Base-by-base conservation (phyloP, 2,113 vertebrate species). In the Cairina moschata region DNA sequence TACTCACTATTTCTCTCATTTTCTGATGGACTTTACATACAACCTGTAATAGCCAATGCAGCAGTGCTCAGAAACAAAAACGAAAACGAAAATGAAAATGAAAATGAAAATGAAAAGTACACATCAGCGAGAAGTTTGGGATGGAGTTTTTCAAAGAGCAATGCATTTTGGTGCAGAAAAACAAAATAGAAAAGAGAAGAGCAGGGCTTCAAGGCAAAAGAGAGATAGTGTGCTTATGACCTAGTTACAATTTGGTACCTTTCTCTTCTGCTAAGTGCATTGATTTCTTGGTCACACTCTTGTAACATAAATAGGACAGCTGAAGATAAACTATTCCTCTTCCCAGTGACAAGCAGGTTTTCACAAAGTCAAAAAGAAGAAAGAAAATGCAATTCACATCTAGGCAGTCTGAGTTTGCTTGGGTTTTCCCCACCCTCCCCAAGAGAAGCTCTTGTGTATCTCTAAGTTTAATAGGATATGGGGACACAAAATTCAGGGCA, bases 241-340 rank as follows among this genome's bases (percentile, higher is more conserved):
- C 96, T 80, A 97, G 80, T 95, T 96, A 82, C 77, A 58, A 23
- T 0, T 0, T 73, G 54, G 66, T 92, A 92, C 91, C 54, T 79
- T 90, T 92, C 73, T 86, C 48, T 76, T 97, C 77, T 87, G 80
- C 36, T 96, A 93, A 96, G 83, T 79, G 73, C 67, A 91, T 83
- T 84, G 80, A 95, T 95, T 92, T 92, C 93, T 92, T 96, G 88
- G 91, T 93, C 74, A 79, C 77, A 91, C 40, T 92, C 80, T 63
- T 89, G 48, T 75, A 2, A 15, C 26, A 3, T 84, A 96, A 96
- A 95, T 87, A 92, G 77, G 74, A n/a, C 93, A 87, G 77, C 54
- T 88, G 83, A 79, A 95, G 86, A 79, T 6, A 92, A 92, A 93
- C 58, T 66, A 40, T 34, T 91, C 14, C 28, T 80, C 63, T 59